Evolutionary conservation across 2,113 vertebrate genomes (phyloP).

Genomic region (Trachemys scripta): DNA sequence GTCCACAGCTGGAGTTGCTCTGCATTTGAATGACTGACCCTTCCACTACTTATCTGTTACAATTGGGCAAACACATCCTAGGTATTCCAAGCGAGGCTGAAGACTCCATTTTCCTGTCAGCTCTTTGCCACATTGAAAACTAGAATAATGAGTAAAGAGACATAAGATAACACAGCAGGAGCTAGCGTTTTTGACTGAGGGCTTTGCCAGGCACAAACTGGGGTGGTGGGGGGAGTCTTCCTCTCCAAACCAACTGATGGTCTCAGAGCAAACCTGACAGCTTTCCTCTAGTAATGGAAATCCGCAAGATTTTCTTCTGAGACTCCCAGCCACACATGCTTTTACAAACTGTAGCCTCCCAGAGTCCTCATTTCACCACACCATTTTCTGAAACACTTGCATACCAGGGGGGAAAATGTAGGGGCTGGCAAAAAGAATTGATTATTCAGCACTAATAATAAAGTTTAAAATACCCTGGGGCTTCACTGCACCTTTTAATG

Average conservation of each 20-base stretch:
- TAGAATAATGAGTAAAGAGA: not conserved
- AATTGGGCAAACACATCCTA: not conserved
- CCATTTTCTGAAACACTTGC: not conserved
- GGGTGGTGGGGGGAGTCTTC: not conserved
- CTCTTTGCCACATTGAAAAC: slow-evolving; percentile 24
- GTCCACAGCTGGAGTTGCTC: not conserved
- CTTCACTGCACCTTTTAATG: slow-evolving; percentile 15
- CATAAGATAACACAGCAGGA: not conserved
- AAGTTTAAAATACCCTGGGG: not conserved
- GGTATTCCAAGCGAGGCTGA: not conserved
- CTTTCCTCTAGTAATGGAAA: slow-evolving; percentile 33
- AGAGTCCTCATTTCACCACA: slow-evolving; percentile 8
- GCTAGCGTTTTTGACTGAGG: slow-evolving; percentile 38
- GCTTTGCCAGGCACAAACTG: slow-evolving; percentile 30
- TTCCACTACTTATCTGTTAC: not conserved
- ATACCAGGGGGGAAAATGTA: not conserved
- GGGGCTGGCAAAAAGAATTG: not conserved
- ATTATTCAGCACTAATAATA: slow-evolving; percentile 26
- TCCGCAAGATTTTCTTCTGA: not conserved
- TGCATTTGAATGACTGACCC: not conserved
- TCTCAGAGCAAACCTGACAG: slow-evolving; percentile 44
- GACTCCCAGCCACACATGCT: not conserved
- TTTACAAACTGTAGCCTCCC: not conserved
- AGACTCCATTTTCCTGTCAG: slow-evolving; percentile 30
- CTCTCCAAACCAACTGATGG: slow-evolving; percentile 37